These are phyloP conservation scores for Tympanoctomys barrerae DNA, from an alignment of 2,797 vertebrate species.

Conservation along the genomic window DNA sequence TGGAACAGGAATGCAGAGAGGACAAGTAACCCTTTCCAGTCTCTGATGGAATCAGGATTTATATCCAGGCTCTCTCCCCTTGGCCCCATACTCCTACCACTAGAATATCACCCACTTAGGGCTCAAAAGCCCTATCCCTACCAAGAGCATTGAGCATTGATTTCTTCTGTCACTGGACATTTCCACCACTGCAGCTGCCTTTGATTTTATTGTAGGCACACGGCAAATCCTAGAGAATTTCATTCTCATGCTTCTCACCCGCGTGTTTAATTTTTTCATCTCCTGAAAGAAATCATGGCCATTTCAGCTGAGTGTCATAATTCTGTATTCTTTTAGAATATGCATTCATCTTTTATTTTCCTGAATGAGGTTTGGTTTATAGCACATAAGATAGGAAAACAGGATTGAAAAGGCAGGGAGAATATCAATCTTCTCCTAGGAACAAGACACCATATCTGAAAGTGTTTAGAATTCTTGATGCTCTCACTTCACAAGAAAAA, in stretches of 20 bases:
- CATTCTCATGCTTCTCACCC: slow-evolving; percentile 78
- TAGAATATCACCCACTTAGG: not conserved
- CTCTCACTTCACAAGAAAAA: not conserved
- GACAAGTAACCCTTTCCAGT: not conserved
- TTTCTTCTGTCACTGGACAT: slow-evolving; percentile 73
- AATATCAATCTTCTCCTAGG: slow-evolving; percentile 52
- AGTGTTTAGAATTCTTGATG: slow-evolving; percentile 39
- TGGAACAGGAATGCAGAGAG: not conserved
- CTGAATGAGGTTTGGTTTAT: slow-evolving; percentile 68
- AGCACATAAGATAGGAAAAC: slow-evolving; percentile 9
- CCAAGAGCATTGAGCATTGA: slow-evolving; percentile 56
- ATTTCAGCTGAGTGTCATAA: slow-evolving; percentile 65
- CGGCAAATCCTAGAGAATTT: slow-evolving; percentile 76
- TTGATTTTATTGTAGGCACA: slow-evolving; percentile 66
- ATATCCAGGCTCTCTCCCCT: not conserved
- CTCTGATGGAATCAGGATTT: not conserved
- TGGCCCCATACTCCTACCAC: fast-evolving
- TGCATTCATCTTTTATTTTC: slow-evolving; percentile 64
- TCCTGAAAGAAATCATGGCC: slow-evolving; percentile 75
- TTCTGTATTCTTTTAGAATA: slow-evolving; percentile 59
- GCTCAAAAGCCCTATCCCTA: slow-evolving; percentile 26
- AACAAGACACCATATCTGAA: slow-evolving; percentile 21
- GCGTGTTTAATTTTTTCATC: slow-evolving; percentile 82
- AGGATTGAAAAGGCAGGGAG: slow-evolving; percentile 62
- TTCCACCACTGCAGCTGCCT: slow-evolving; percentile 70